Evolutionary conservation across 2,113 vertebrate species (phyloP), one percentile per base, ranked within the genome.

Genomic region (Nycticorax nycticorax): DNA sequence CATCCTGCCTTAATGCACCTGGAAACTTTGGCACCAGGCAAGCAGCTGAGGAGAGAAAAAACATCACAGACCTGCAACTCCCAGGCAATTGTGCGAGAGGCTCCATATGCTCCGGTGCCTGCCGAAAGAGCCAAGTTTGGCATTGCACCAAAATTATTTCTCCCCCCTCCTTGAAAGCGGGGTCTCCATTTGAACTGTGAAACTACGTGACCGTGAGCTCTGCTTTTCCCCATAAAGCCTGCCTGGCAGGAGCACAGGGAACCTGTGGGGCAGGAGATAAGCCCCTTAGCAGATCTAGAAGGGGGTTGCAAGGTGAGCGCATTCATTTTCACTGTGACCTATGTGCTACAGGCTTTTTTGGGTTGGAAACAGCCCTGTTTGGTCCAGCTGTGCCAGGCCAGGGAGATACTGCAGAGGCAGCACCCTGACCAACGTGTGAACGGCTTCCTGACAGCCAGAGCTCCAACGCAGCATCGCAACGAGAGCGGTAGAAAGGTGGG

Each of bases 1-100:
- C 85, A 83, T 90, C 90, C 78, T 93, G 90, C 77, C 85, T 83
- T 88, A 30, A 27, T 66, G 91, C 95, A 93, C 88, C 94, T 94
- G 91, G 86, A 95, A 94, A 75, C 64, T 50, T 47, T 91, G 91
- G 92, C 94, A 79, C n/a, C 37, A 55, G 86, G 69, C 17, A 11
- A 85, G 86, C 76, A 91, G 83, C 91, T 79, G 95, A 92, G 91
- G 43, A 81, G 66, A 79, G 76, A 37, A 71, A 86, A 93, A 80
- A n/a, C 69, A 75, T 50, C 86, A 39, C 57, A 87, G 89, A 67
- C 35, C 73, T 78, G 92, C 69, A 91, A 67, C 69, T 92, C 92
- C 81, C 48, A 13, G 66, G 66, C 68, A 85, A 68, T 60, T 28
- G 47, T 41, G 76, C 0, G 27, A 95, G 94, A 85, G 60, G 91